Conservation (phyloP, 1,140 invertebrate species). For the Nephotettix cincticeps region DNA sequence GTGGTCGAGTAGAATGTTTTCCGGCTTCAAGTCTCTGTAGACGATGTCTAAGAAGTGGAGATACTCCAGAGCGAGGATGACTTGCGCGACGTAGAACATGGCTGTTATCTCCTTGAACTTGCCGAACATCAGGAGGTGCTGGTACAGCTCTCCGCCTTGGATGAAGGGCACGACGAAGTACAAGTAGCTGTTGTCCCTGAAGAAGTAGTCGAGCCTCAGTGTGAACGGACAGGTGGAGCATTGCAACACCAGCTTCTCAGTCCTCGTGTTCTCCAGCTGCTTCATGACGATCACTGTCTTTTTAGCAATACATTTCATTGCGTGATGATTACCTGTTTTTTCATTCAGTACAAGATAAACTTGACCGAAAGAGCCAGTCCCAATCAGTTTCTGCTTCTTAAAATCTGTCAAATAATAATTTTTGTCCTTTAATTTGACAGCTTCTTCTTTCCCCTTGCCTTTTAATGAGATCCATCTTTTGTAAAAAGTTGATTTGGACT, state of each 20-base stretch:
- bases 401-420: neutral
- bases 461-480: neutral
- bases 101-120: neutral
- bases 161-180: neutral
- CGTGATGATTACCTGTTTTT: constrained; percentile 37
- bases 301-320: neutral
- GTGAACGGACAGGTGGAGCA: neutral
- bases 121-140: neutral
- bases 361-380: neutral
- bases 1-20: constrained; percentile 87
- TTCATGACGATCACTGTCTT: neutral
- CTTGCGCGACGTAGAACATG: constrained; percentile 86
- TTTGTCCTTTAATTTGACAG: neutral
- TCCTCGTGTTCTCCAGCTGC: neutral
- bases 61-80: constrained; percentile 89
- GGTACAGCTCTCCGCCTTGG: constrained; percentile 46
- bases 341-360: constrained; percentile 1
- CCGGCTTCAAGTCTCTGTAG: constrained; percentile 94
- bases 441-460: neutral
- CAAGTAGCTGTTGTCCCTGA: neutral
- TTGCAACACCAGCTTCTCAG: neutral
- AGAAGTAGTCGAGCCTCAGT: neutral
- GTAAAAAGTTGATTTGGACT: neutral
- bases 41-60: constrained; percentile 87
- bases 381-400: neutral